These are phyloP conservation scores for Lonchura striata DNA, from an alignment of 2,113 vertebrate species.

Conservation along the genomic window DNA sequence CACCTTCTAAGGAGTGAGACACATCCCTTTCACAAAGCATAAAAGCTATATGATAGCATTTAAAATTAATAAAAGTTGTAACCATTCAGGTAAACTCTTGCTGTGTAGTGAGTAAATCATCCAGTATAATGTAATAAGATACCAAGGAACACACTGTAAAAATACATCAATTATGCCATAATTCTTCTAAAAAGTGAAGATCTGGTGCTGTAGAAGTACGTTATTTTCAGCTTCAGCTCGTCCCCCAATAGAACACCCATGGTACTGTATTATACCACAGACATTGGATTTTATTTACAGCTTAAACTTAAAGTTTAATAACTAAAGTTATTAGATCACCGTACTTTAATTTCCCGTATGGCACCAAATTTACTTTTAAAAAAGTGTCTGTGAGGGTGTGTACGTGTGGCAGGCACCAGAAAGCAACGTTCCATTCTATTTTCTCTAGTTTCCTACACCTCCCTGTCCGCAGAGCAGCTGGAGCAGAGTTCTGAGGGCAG, in stretches of 20 bases:
- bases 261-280: conserved; percentile 44
- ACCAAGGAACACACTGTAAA: conserved; percentile 69
- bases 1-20: conserved; percentile 66
- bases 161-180: conserved; percentile 64
- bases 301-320: conserved; percentile 26
- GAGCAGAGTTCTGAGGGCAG: conserved; percentile 14
- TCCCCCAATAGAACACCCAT: conserved; percentile 54
- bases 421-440: not conserved
- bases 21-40: conserved; percentile 51
- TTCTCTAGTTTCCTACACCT: conserved; percentile 25
- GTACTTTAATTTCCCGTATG: conserved; percentile 54
- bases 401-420: conserved; percentile 62
- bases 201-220: conserved; percentile 47
- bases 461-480: conserved; percentile 43
- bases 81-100: conserved; percentile 61
- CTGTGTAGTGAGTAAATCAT: conserved; percentile 59
- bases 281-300: conserved; percentile 56
- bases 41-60: conserved; percentile 69
- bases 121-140: conserved; percentile 58
- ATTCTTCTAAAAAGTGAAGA: conserved; percentile 67
- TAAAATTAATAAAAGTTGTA: conserved; percentile 63
- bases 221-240: conserved; percentile 17
- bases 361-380: conserved; percentile 62
- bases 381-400: conserved; percentile 25
- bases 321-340: conserved; percentile 20